Evolutionary conservation across 2,888 invertebrate genomes (phyloP), one percentile per base, ranked within the genome.

Genomic region (Ormyrus pomaceus): DNA sequence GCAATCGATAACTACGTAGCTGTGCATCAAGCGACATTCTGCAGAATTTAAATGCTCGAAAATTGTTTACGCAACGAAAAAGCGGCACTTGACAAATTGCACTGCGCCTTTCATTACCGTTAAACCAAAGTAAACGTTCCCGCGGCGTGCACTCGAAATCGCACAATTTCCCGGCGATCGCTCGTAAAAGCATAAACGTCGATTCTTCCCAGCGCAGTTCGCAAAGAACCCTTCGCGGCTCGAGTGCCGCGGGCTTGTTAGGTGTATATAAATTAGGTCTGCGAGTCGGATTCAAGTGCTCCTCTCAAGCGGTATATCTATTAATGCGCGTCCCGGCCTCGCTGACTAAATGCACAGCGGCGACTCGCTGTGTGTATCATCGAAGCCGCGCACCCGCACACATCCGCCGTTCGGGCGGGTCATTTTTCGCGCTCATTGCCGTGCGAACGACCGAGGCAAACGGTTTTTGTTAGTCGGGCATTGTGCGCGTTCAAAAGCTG

Each of bases 201-300:
- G 62, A 68, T 68, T 68, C 71, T 71, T 77, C 58, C 13, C 13
- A 2, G 5, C 45, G 11, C 55, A 51, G 13, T 53, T 34, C 34
- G 11, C 56, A 53, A 65, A 71, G 71, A 58, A 58, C 71, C 50
- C 71, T 70, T 50, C 11, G 51, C 6, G 9, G 9, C 11, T 65
- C 58, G 48, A 75, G 75, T 68, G 45, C 7, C 50, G 46, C 34
- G 11, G 13, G 51, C 13, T 4, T 55, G 9, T 68, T 68, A 61
- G 45, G 53, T 46, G 13, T 56, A 34, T 62, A 73, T 78, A 78
- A 78, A 78, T 78, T 78, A 68, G 73, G 59, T 56, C 66, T 56
- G 53, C 19, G 9, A 19, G 3, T 10, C 11, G 46, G 7, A n/a
- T 58, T 62, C 58, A 51, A 77, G 75, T 58, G 64, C 65, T 48